Base-by-base conservation (phyloP, 2,888 invertebrate species). In the Kuschelorhynchus macadamiae region DNA sequence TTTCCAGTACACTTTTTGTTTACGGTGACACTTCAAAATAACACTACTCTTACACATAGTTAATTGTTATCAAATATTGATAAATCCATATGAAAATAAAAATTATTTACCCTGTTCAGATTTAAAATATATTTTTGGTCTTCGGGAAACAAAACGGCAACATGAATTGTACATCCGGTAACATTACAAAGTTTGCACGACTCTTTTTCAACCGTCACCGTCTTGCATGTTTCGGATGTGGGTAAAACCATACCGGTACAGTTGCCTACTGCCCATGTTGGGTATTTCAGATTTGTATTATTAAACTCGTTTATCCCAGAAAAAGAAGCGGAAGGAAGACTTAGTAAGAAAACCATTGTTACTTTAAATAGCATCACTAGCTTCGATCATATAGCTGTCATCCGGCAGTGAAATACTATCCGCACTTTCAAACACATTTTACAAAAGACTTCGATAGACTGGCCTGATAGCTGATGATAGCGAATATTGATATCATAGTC, bases 81-180 rank as follows among this genome's bases (percentile, higher is more conserved):
- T 46, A 50, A 60, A 41, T 12, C 16, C 4, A 49, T 32, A 50
- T 20, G 3, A 39, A 39, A 39, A 56, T 17, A 8, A 20, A 53
- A 16, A n/a, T 61, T 52, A 62, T 67, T 76, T 76, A 88, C 88
- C 80, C 76, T 75, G 21, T 77, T 74, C 82, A 85, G 11, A 85
- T 82, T 78, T 87, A 81, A 62, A 86, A 89, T 14, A 86, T 89
- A 80, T 70, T 86, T 85, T 50, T 18, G 85, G 83, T 75, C 88
- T 56, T 86, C 85, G 0, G 93, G 91, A 63, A 92, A 80, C 68
- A 92, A 82, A 16, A 92, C 84, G 1, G 90, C 89, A 0, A 90
- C 89, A 55, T 89, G 85, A 41, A 92, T 85, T 44, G 86, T 87
- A 78, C 92, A 92, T 3, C 85, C 86, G 36, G 83, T 77, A 70